phyloP scores from a whole-genome alignment of 2,888 invertebrate species.

The Halictus quadricinctus region DNA sequence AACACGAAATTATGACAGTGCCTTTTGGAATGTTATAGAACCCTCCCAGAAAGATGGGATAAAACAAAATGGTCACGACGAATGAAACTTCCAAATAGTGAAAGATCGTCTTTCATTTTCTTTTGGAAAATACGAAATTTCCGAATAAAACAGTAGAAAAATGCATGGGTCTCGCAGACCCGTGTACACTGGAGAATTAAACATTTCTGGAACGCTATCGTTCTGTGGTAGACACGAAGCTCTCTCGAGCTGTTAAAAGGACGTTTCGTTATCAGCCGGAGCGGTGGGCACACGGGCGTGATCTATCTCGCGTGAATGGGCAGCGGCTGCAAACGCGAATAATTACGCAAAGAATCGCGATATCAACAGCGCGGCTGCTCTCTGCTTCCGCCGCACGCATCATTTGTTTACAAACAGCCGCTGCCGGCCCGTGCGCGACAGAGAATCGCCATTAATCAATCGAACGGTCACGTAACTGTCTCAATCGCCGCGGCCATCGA shows the following conservation, averaged over 20 bases:
- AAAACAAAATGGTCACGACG: too few relatives aligned
- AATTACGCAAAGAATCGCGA: slow-evolving; percentile 64
- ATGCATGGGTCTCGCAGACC: too few relatives aligned
- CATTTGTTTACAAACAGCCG: slow-evolving; percentile 64
- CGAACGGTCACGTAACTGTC: slow-evolving; percentile 37
- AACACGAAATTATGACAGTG: too few relatives aligned
- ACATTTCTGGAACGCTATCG: background rate
- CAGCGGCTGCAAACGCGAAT: slow-evolving; percentile 54
- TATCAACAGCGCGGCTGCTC: slow-evolving; percentile 50
- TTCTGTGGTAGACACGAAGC: background rate
- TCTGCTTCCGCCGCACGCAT: slow-evolving; percentile 33
- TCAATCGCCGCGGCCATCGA: slow-evolving; percentile 36
- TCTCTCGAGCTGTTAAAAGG: background rate
- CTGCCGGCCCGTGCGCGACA: slow-evolving; percentile 7
- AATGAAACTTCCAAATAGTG: too few relatives aligned
- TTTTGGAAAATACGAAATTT: too few relatives aligned
- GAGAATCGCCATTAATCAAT: slow-evolving; percentile 52
- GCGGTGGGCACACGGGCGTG: slow-evolving; percentile 28
- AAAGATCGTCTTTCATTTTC: too few relatives aligned
- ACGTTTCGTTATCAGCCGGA: slow-evolving; percentile 35
- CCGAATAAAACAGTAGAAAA: too few relatives aligned
- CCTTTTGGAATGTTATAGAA: too few relatives aligned
- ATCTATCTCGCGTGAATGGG: slow-evolving; percentile 61
- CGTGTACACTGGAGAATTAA: background rate
- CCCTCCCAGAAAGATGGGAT: too few relatives aligned